A percentile compares a stretch with the other conserved stretches of the same genome.
Conservation (phyloP, 2,797 vertebrate genomes). For the Typhlichthys eigenmanni region DNA sequence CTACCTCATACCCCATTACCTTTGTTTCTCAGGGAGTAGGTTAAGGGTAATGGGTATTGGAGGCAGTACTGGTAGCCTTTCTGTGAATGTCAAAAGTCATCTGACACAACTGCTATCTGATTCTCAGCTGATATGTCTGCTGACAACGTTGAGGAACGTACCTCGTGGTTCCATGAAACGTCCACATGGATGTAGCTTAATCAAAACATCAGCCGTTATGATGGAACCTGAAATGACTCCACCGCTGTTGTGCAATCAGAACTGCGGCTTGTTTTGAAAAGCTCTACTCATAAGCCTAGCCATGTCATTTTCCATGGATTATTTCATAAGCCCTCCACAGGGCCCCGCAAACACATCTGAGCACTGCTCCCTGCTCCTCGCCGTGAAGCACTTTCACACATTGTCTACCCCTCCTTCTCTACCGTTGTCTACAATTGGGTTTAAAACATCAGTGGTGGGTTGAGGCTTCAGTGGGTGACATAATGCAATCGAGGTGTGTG, state of each 20-base stretch:
- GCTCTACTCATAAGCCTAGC: conserved; percentile 6
- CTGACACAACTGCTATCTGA: conserved; percentile 70
- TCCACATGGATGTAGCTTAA: conserved; percentile 31
- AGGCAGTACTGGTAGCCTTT: conserved; percentile 14
- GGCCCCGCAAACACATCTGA: conserved; percentile 1
- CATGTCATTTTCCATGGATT: conserved; percentile 48
- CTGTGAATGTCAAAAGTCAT: conserved; percentile 47
- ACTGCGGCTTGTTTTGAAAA: conserved; percentile 4
- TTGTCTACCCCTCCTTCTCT: no score
- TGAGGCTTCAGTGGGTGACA: no score
- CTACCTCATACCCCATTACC: no score
- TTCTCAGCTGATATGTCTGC: conserved; percentile 70
- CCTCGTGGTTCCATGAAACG: conserved; percentile 15
- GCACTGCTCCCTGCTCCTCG: no score
- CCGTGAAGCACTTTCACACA: no score
- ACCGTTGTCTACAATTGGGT: no score
- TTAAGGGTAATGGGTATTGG: not conserved
- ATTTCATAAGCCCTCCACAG: conserved; percentile 14
- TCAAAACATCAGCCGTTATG: no score
- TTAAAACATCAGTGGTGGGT: no score
- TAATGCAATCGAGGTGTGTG: no score
- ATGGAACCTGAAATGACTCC: not conserved
- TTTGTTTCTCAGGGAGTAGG: no score
- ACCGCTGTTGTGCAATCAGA: not conserved
- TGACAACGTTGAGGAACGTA: conserved; percentile 46